A percentile compares a stretch with the other conserved stretches of the same genome.
Evolutionary conservation across 2,113 vertebrate species (phyloP).

Genomic region (Macrotus californicus): DNA sequence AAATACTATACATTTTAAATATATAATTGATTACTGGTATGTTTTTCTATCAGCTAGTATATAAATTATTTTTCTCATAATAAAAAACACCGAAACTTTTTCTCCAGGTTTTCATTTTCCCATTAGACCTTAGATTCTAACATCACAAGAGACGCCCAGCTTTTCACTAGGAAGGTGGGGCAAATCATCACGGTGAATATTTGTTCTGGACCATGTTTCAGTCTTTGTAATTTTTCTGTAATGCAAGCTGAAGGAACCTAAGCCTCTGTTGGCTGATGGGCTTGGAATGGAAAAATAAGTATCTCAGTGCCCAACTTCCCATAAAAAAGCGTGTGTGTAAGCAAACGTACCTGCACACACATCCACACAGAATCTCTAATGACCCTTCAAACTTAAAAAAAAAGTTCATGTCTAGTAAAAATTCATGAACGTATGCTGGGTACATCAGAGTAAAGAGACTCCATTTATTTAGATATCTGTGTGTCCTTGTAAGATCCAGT

Average conservation of each 20-base stretch:
- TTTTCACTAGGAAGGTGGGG: neutral
- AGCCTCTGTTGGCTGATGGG: neutral
- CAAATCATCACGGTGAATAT: neutral
- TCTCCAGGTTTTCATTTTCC: neutral
- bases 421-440: neutral
- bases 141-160: neutral
- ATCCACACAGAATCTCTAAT: neutral
- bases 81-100: neutral
- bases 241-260: neutral
- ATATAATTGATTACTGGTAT: neutral
- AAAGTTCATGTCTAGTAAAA: neutral
- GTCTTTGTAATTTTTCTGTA: neutral
- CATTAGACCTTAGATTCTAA: neutral
- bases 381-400: neutral
- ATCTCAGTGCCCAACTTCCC: neutral
- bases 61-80: neutral
- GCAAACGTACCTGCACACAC: neutral
- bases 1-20: neutral
- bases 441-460: neutral
- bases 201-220: neutral
- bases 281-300: neutral
- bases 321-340: neutral
- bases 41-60: neutral
- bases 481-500: neutral
- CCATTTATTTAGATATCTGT: neutral